These are phyloP conservation scores for Micropoecilia bifurca DNA, from an alignment of 2,797 vertebrate species.

Conservation along the genomic window DNA sequence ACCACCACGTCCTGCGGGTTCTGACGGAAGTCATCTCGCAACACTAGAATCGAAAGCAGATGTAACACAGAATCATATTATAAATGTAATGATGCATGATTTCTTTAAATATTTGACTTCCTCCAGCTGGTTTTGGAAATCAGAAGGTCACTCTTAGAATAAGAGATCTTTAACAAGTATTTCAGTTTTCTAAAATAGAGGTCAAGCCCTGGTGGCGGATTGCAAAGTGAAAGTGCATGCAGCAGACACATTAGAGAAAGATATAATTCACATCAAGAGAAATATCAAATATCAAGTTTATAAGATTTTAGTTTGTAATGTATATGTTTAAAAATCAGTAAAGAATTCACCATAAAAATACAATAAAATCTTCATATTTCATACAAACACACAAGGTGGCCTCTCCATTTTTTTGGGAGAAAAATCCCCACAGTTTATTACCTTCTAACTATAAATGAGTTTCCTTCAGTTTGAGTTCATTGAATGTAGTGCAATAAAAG, in stretches of 20 bases:
- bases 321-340: background rate
- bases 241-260: background rate
- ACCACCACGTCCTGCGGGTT: constrained; percentile 94
- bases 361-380: no score
- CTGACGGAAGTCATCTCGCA: constrained; percentile 95
- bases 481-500: no score
- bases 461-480: background rate
- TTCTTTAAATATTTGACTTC: constrained; percentile 31
- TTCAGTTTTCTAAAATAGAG: constrained; percentile 28
- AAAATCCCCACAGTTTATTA: background rate
- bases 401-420: no score
- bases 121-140: constrained; percentile 18
- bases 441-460: background rate
- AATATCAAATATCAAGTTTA: background rate
- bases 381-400: no score
- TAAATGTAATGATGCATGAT: constrained; percentile 8
- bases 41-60: constrained; percentile 78
- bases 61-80: constrained; percentile 5
- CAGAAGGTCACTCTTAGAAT: constrained; percentile 15
- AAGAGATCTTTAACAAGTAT: constrained; percentile 35
- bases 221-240: constrained; percentile 2
- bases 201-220: constrained; percentile 26
- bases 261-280: background rate
- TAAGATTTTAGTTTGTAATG: background rate
- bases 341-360: background rate